Evolutionary conservation across 2,888 invertebrate genomes (phyloP).

Genomic region (Cosmopolites sordidus): DNA sequence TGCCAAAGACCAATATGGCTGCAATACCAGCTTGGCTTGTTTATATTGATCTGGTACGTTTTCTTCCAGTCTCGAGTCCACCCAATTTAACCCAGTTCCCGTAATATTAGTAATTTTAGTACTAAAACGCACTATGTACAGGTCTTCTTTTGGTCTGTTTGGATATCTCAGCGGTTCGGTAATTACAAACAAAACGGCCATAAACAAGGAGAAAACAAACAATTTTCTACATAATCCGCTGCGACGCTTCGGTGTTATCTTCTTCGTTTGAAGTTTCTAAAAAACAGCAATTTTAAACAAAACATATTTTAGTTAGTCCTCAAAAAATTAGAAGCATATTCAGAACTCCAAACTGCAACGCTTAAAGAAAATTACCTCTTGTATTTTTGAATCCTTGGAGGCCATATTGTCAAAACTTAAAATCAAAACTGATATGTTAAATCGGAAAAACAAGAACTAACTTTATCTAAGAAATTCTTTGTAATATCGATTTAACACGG

Average conservation of each 20-base stretch:
- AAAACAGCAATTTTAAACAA: not conserved
- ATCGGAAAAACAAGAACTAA: not conserved
- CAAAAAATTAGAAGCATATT: not conserved
- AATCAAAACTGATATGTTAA: too few species aligned
- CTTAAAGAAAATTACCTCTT: conserved; percentile 10
- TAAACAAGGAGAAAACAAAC: conserved; percentile 8
- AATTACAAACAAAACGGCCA: conserved; percentile 5
- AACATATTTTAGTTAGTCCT: too few species aligned
- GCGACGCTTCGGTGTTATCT: conserved; percentile 4
- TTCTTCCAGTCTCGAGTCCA: conserved; percentile 63
- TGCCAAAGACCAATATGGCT: conserved; percentile 60
- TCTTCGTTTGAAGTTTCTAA: conserved; percentile 16
- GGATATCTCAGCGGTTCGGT: conserved; percentile 13
- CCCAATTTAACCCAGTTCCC: conserved; percentile 53
- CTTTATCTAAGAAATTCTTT: not conserved
- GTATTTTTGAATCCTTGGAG: conserved; percentile 21
- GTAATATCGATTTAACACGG: not conserved
- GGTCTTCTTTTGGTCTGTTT: conserved; percentile 14
- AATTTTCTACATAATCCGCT: conserved; percentile 12
- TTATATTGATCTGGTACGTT: conserved; percentile 65
- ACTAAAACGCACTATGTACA: conserved; percentile 14
- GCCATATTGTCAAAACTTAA: conserved; percentile 12
- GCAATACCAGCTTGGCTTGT: conserved; percentile 52
- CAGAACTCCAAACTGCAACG: not conserved
- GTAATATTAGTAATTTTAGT: conserved; percentile 10